A percentile compares a stretch with the other conserved stretches of the same genome.
phyloP scores from a whole-genome alignment of 2,113 vertebrate genomes.

The Hemibagrus wyckioides region DNA sequence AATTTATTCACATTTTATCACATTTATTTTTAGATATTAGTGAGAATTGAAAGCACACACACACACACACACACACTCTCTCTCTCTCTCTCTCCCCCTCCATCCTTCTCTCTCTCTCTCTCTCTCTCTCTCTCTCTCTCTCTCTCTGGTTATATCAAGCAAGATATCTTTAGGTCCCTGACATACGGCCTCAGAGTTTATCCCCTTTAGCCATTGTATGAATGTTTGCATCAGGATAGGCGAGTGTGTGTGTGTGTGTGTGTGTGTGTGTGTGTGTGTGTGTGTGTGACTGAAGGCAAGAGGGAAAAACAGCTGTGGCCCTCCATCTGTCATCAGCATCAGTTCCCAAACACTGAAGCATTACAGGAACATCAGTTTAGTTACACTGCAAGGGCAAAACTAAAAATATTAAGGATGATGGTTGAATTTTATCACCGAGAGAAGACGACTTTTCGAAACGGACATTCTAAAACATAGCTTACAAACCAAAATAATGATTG shows the following conservation, averaged over 20 bases:
- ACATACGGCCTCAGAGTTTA: constrained; percentile 13
- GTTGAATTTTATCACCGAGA: neutral
- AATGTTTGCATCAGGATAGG: constrained; percentile 5
- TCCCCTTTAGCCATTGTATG: constrained; percentile 39
- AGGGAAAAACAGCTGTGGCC: constrained; percentile 48
- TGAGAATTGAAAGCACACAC: constrained; percentile 18
- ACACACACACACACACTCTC: too few relatives aligned
- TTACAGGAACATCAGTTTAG: constrained; percentile 2
- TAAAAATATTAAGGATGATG: neutral
- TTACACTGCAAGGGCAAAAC: constrained; percentile 4
- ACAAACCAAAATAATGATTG: too few relatives aligned
- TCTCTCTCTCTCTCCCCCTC: too few relatives aligned
- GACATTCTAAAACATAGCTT: neutral
- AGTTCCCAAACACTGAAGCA: constrained; percentile 14
- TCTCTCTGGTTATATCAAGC: constrained; percentile 22
- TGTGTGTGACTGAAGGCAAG: constrained; percentile 28
- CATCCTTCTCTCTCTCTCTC: too few relatives aligned
- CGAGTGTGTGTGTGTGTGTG: neutral
- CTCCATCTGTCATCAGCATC: constrained; percentile 47
- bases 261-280: constrained; percentile 17
- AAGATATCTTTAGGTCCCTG: constrained; percentile 29
- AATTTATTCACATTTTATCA: too few relatives aligned
- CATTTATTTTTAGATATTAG: neutral
- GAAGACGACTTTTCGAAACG: neutral
- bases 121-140: too few relatives aligned